Conservation (phyloP, 2,888 invertebrate species). For the Cremastobaeus sp. region DNA sequence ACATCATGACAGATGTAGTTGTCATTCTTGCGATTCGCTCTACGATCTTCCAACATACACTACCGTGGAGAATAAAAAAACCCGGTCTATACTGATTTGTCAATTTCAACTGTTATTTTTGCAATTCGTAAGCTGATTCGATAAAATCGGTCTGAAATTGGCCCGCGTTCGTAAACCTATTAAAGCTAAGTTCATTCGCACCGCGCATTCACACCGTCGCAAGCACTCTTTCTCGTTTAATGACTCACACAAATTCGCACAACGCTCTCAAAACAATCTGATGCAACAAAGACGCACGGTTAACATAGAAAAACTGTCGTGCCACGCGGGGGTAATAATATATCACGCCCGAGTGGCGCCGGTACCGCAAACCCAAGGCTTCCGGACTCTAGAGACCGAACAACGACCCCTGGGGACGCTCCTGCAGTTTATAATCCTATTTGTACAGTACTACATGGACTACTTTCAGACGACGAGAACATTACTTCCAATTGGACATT, state of each 20-base stretch:
- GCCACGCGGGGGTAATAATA: constrained; percentile 12
- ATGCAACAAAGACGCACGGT: constrained; percentile 12
- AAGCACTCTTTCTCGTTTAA: neutral
- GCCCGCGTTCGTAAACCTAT: constrained; percentile 12
- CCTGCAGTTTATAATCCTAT: neutral
- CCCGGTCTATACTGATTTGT: too few relatives aligned
- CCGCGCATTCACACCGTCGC: neutral
- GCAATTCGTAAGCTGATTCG: constrained; percentile 1
- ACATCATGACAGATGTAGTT: neutral
- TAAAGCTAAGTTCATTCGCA: constrained; percentile 44
- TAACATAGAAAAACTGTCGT: neutral
- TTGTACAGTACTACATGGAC: too few relatives aligned
- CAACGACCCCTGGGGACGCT: neutral
- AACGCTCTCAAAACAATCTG: constrained; percentile 12
- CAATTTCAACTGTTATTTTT: neutral
- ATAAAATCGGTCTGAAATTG: neutral
- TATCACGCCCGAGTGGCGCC: constrained; percentile 18
- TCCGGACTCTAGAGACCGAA: neutral
- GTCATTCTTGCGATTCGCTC: neutral
- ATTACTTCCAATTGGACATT: too few relatives aligned
- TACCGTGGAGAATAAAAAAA: too few relatives aligned
- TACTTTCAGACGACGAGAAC: too few relatives aligned
- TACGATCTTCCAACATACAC: too few relatives aligned
- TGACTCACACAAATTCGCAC: constrained; percentile 4
- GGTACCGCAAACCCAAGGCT: constrained; percentile 2